Evolutionary conservation across 2,888 invertebrate genomes (phyloP), one percentile per base, ranked within the genome.

Genomic region (Xestobium rufovillosum): DNA sequence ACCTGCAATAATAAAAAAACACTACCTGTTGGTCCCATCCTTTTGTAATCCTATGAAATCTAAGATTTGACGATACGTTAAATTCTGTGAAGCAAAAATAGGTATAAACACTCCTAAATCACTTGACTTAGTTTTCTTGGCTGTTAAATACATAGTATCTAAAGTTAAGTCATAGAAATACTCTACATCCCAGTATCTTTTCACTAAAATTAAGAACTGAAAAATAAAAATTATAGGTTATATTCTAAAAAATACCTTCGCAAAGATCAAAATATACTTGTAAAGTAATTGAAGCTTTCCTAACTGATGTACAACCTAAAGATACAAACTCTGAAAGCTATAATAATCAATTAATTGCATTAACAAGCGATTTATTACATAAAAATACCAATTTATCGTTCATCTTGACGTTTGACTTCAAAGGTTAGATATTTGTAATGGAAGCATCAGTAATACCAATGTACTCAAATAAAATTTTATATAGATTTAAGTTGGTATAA

Each of bases 201-300:
- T 70, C 12, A 65, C 65, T 67, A 19, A 53, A 48, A 42, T 26
- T 26, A 31, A 31, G 16, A 16, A 11, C 2, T 16, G 19, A 4
- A 23, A 14, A 36, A 16, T 16, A 36, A 43, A 36, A n/a, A n/a
- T n/a, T n/a, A 30, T 26, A n/a, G 19, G 16, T 30, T 8, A 14
- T 1, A 3, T 27, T n/a, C n/a, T 9, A 28, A 28, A 33, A 3
- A 26, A 17, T 62, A 74, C 75, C 72, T 65, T 72, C 71, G 44
- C 66, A 66, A 26, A 78, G 53, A 50, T 77, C 73, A 29, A 70
- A 59, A 48, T 71, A 74, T 2, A 74, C 68, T 46, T 73, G 68
- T 33, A 65, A 63, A 1, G 72, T 68, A 42, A 70, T 55, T 2
- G 67, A 63, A 10, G 71, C 67, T 47, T 50, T 33, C 39, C 41